These are phyloP conservation scores for Eufriesea mexicana DNA, from an alignment of 1,140 invertebrate species.

Conservation along the genomic window DNA sequence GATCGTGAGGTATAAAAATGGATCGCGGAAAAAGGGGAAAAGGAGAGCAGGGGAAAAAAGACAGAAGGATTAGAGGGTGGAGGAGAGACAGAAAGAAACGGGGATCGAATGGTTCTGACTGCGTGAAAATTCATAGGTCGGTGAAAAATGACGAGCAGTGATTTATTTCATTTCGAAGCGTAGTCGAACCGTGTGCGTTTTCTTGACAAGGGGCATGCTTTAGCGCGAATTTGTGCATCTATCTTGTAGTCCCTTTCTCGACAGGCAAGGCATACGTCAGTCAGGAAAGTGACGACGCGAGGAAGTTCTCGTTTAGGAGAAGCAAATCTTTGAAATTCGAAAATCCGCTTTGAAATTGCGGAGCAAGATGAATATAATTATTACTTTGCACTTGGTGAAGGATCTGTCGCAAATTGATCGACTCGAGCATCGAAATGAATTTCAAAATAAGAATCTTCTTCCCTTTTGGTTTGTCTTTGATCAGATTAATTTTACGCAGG, in stretches of 20 bases:
- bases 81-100: not conserved
- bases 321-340: no score
- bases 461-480: no score
- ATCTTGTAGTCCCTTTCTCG: not conserved
- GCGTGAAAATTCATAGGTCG: not conserved
- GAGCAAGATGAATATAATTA: no score
- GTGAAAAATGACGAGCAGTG: conserved; percentile 40
- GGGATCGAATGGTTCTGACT: conserved; percentile 4
- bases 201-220: conserved; percentile 4
- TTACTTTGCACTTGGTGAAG: no score
- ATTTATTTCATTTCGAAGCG: conserved; percentile 2
- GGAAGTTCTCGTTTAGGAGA: no score
- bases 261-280: no score
- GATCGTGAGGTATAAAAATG: conserved; percentile 3
- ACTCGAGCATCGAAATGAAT: no score
- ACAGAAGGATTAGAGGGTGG: not conserved
- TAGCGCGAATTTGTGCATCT: conserved; percentile 21
- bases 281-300: no score
- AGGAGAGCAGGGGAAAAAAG: not conserved
- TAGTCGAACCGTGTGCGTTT: not conserved
- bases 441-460: no score
- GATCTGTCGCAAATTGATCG: no score
- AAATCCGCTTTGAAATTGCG: no score
- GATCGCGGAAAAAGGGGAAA: not conserved
- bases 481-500: no score